Conservation (phyloP, 2,113 vertebrate species). For the Eptesicus fuscus region DNA sequence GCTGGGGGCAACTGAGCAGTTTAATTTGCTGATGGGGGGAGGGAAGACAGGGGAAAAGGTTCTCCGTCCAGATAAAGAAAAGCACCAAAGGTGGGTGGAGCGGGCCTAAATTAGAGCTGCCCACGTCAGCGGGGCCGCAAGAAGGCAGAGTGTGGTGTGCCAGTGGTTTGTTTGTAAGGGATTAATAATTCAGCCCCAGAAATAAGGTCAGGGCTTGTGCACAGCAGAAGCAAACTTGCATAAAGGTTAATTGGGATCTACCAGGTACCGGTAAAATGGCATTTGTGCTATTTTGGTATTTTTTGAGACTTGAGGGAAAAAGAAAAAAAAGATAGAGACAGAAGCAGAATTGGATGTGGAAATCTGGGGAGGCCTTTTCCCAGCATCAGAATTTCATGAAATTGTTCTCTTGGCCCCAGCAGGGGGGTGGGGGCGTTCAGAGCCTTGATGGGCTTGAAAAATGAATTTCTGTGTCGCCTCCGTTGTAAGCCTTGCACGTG, state of each 20-base stretch:
- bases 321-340: neutral
- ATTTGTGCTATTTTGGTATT: conserved; percentile 66
- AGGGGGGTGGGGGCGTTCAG: neutral
- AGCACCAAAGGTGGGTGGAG: conserved; percentile 27
- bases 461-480: conserved; percentile 68
- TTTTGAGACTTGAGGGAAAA: conserved; percentile 28
- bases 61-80: conserved; percentile 15
- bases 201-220: conserved; percentile 59
- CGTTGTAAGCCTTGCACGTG: conserved; percentile 72
- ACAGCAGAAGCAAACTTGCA: conserved; percentile 68
- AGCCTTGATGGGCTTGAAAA: conserved; percentile 66
- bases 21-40: conserved; percentile 34
- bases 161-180: conserved; percentile 65
- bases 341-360: neutral
- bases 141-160: neutral
- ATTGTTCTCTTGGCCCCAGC: conserved; percentile 6
- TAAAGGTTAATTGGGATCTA: conserved; percentile 80
- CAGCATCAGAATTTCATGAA: conserved; percentile 17
- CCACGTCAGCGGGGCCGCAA: conserved; percentile 19
- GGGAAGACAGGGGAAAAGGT: neutral
- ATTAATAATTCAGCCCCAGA: conserved; percentile 81
- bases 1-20: neutral
- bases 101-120: conserved; percentile 25
- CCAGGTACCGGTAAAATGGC: conserved; percentile 60
- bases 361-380: conserved; percentile 40